Base-by-base conservation (phyloP, 92 coral and sea anemone genomes). In the Phenganax marumi region DNA sequence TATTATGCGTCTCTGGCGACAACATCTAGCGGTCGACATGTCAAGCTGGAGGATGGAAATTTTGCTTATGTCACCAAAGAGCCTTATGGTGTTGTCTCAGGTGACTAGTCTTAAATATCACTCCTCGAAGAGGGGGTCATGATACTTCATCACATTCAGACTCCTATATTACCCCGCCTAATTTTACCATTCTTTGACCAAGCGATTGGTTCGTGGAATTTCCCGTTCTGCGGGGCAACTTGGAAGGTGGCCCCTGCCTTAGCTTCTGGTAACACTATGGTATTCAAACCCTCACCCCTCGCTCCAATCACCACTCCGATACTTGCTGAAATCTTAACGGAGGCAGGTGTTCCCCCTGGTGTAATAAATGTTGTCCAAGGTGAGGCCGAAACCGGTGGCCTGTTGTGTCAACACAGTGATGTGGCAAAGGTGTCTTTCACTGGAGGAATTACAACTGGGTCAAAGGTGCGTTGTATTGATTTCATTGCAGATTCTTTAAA, bases 161-260 rank as follows among this genome's bases (percentile, higher is more conserved):
- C 47, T 16, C 21, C 19, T 49, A 13, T n/a, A 19, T 23, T 10
- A 54, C 33, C n/a, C 6, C 25, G 14, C 8, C 18, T 52, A 22
- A 0, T 39, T 4, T 72, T 51, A 43, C 74, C 12, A 49, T 57
- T 12, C 6, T 82, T n/a, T n/a, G n/a, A n/a, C n/a, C n/a, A n/a
- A 96, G 99, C 93, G n/a, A 96, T 96, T 83, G 99, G 99, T 19
- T 92, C 99, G 65, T 96, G 99, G 99, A 96, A 96, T 68, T 96
- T 92, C 74, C 99, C 99, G 18, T 89, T 96, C 66, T 95, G 89
- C 84, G 90, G 89, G 51, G 91, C 93, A 23, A 81, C 89, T 11
- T 92, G 92, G 92, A 96, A 96, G 55, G 81, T 93, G 13, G 97
- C 93, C n/a, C 99, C 99, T 70, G 99, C 97, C 4, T 60, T 96